Evolutionary conservation across 2,797 vertebrate genomes (phyloP).

Genomic region (Loris lydekkerianus): DNA sequence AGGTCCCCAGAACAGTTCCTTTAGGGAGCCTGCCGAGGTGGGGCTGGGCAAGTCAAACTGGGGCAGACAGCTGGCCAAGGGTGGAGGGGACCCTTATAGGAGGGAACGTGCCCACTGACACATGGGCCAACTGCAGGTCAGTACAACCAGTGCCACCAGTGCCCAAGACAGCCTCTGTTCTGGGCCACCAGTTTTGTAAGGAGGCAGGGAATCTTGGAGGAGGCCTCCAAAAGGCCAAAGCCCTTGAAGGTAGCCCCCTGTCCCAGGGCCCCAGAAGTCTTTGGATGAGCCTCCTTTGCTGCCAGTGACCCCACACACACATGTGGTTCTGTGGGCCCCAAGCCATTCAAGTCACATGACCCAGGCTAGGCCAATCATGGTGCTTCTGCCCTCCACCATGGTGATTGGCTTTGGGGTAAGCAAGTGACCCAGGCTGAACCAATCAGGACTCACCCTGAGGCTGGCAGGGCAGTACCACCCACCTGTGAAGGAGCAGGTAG

Average conservation of each 20-base stretch:
- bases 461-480: fast-evolving
- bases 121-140: no score
- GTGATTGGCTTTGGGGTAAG: not conserved
- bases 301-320: fast-evolving
- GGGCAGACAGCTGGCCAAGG: not conserved
- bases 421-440: not conserved
- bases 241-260: not conserved
- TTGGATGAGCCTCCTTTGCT: fast-evolving
- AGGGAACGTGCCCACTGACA: not conserved
- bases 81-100: not conserved
- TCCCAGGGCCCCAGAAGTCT: not conserved
- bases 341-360: not conserved
- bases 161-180: not conserved
- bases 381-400: fast-evolving
- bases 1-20: not conserved
- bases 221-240: not conserved
- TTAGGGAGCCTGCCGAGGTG: not conserved
- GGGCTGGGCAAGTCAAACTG: not conserved
- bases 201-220: fast-evolving
- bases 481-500: not conserved
- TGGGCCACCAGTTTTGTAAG: not conserved
- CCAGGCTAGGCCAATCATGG: not conserved
- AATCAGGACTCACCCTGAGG: not conserved
- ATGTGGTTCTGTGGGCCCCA: fast-evolving
- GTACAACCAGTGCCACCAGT: fast-evolving